Conservation (phyloP, 2,797 vertebrate genomes). For the Acrossocheilus wenchowensis region DNA sequence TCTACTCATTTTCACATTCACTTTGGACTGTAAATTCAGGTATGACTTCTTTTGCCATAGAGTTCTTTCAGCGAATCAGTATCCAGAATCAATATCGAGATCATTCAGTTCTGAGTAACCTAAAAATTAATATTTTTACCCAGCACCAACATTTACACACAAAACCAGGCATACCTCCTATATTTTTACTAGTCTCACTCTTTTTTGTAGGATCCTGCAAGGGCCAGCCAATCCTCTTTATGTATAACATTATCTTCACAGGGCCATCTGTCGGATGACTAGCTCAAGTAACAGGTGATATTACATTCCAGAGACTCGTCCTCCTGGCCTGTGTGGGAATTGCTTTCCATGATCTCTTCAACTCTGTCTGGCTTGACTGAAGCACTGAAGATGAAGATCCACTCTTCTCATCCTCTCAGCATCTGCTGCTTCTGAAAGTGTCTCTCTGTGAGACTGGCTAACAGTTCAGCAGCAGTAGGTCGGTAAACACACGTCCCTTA, state of each 20-base stretch:
- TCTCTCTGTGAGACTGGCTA: conserved; percentile 7
- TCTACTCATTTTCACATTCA: background rate
- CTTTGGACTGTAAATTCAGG: background rate
- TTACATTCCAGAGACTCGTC: conserved; percentile 75
- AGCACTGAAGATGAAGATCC: conserved; percentile 63
- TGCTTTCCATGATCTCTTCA: conserved; percentile 74
- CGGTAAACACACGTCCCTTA: background rate
- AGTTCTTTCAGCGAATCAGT: background rate
- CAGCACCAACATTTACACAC: background rate
- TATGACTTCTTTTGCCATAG: background rate
- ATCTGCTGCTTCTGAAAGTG: conserved; percentile 26
- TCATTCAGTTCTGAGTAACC: background rate
- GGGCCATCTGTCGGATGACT: conserved; percentile 72
- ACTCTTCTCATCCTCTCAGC: conserved; percentile 30
- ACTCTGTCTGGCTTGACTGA: conserved; percentile 72
- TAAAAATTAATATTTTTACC: background rate
- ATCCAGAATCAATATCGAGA: background rate
- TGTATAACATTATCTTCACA: conserved; percentile 76
- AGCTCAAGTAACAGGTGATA: conserved; percentile 67
- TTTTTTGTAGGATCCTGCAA: conserved; percentile 55
- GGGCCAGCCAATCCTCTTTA: conserved; percentile 69
- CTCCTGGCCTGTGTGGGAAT: conserved; percentile 71
- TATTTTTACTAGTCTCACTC: conserved; percentile 8
- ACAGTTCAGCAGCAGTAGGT: background rate
- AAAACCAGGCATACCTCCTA: background rate